A percentile compares a stretch with the other conserved stretches of the same genome.
phyloP scores from a whole-genome alignment of 2,888 invertebrate species.

The Cantharis flavilabris region DNA sequence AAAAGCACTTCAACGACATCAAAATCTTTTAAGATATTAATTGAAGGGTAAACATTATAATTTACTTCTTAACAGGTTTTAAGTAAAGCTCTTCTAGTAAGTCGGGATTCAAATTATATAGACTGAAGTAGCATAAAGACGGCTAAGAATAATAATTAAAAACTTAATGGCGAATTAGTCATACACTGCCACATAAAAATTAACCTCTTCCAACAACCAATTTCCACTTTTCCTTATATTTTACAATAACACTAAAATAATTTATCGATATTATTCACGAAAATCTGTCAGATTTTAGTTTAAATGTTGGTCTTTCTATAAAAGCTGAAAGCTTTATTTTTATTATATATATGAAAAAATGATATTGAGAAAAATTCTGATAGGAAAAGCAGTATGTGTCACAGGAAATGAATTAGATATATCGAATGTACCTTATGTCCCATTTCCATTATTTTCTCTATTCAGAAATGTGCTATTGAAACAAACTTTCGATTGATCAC shows the following conservation, averaged over 20 bases:
- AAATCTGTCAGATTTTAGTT: background rate
- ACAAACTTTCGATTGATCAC: background rate
- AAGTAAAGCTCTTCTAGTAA: constrained; percentile 5
- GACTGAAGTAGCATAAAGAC: background rate
- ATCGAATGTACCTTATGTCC: background rate
- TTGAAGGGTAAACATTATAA: constrained; percentile 7
- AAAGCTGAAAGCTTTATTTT: background rate
- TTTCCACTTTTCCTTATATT: background rate
- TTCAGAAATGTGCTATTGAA: background rate
- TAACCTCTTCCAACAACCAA: background rate
- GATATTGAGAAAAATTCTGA: background rate
- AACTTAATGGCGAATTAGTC: background rate
- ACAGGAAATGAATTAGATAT: background rate
- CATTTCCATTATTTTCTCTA: background rate
- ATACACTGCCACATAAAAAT: background rate
- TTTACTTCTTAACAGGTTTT: constrained; percentile 3
- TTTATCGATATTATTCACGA: background rate
- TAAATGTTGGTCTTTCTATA: background rate
- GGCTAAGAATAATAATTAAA: constrained; percentile 1
- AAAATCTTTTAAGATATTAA: constrained; percentile 25
- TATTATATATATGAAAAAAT: background rate
- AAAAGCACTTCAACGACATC: constrained; percentile 21
- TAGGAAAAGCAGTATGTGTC: background rate
- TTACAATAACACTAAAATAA: background rate
- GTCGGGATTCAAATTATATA: background rate